A percentile compares a stretch with the other conserved stretches of the same genome.
phyloP scores from a whole-genome alignment of 2,113 vertebrate species.

The Vimba vimba region DNA sequence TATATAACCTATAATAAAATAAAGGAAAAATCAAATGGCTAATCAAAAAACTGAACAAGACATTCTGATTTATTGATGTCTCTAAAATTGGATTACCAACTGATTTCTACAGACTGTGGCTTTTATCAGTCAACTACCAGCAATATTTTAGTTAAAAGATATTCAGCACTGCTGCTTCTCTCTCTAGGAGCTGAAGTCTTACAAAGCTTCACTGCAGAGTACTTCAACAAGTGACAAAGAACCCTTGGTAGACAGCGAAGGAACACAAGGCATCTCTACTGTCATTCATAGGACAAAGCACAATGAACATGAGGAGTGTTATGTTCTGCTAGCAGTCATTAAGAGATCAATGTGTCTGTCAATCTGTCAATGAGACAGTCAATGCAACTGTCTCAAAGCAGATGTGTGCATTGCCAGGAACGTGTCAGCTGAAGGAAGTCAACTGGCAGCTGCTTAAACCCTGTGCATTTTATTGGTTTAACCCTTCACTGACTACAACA shows the following conservation, averaged over 20 bases:
- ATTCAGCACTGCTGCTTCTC: not conserved
- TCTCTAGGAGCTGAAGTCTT: not conserved
- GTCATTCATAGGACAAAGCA: not conserved
- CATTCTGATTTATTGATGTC: not conserved
- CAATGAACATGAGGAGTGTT: not conserved
- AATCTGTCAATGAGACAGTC: slow-evolving; percentile 10
- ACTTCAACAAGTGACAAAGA: not conserved
- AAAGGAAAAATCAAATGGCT: not conserved
- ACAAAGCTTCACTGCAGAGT: not conserved
- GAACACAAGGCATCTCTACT: not conserved
- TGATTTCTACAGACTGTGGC: not conserved
- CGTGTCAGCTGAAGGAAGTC: not conserved
- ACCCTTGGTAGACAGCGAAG: not conserved
- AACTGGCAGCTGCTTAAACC: slow-evolving; percentile 7
- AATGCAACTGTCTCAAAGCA: not conserved
- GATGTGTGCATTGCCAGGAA: not conserved
- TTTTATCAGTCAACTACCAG: not conserved
- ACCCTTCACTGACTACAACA: not conserved
- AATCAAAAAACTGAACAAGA: not conserved
- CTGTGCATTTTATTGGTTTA: not conserved
- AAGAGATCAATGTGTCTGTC: slow-evolving; percentile 7
- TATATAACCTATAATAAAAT: not conserved
- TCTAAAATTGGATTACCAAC: not conserved
- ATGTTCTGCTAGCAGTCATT: not conserved
- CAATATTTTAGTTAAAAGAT: not conserved